These are phyloP conservation scores for Chelon auratus DNA, from an alignment of 2,797 vertebrate genomes.

Conservation along the genomic window DNA sequence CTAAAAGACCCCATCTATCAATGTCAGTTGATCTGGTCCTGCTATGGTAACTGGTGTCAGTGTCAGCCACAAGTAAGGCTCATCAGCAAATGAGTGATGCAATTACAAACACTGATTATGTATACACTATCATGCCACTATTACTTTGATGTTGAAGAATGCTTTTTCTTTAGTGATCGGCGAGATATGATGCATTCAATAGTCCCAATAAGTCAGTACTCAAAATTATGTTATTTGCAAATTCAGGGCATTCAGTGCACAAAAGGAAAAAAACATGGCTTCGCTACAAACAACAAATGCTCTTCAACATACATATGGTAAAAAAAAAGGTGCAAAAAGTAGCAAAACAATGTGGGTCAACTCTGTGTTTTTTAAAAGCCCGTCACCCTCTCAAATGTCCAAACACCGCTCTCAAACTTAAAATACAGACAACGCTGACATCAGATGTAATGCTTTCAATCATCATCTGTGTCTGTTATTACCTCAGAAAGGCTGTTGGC, in stretches of 20 bases:
- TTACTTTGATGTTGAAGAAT: too few relatives aligned
- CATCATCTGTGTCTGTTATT: slow-evolving; percentile 23
- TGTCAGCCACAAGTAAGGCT: background rate
- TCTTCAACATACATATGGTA: too few relatives aligned
- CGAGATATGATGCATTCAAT: too few relatives aligned
- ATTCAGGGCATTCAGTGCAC: too few relatives aligned
- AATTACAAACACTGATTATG: background rate
- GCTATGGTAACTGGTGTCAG: slow-evolving; percentile 51
- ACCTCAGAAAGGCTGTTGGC: slow-evolving; percentile 94
- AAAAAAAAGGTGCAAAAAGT: too few relatives aligned
- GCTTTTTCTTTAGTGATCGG: background rate
- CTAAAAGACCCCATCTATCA: slow-evolving; percentile 59
- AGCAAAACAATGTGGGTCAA: too few relatives aligned
- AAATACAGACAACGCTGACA: too few relatives aligned
- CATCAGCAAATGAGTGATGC: background rate
- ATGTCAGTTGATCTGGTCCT: slow-evolving; percentile 56
- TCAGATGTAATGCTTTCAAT: background rate
- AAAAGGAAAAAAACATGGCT: too few relatives aligned
- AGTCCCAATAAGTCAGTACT: too few relatives aligned
- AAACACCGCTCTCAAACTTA: background rate
- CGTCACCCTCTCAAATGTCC: background rate
- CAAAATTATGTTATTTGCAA: too few relatives aligned
- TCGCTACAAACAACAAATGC: too few relatives aligned
- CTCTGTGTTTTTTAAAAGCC: too few relatives aligned
- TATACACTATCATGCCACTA: background rate